Base-by-base conservation (phyloP, 2,888 invertebrate species). In the Cephus pulcher region DNA sequence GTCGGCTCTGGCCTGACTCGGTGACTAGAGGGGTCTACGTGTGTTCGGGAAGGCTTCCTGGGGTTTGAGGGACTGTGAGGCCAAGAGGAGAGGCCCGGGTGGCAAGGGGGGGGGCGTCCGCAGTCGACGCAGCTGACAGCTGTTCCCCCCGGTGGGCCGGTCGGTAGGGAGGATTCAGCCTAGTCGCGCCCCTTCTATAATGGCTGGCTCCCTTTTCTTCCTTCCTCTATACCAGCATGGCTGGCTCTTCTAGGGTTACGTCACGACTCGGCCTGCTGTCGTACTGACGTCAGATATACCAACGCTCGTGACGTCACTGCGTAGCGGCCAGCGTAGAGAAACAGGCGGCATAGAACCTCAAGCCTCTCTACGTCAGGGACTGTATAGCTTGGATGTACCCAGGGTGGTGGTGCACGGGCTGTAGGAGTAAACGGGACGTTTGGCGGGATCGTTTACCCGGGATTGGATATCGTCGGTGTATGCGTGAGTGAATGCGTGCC, bases 141-240 rank as follows among this genome's bases (percentile, higher is more conserved):
- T 91, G 91, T 91, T 91, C 89, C 90, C 90, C 88, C 89, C 89
- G 90, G 91, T 90, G 90, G 91, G 91, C 90, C 90, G 91, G 89
- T 88, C 89, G 90, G 91, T 87, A 89, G 90, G 91, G 91, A 91
- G 91, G 91, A 91, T 91, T 90, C 91, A 90, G 88, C 90, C 91
- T 91, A 91, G 91, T 91, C 91, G 91, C 91, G 91, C 91, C 91
- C 91, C 91, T 91, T 91, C 91, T 90, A 91, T 91, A 91, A 91
- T 91, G 91, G 91, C 92, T 91, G 56, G 56, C 56, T 56, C 56
- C 90, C 92, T 90, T 90, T 91, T 91, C 90, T 90, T 90, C 90
- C 90, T 89, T 91, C 89, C 91, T 90, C 90, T 89, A 88, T 88
- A 90, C 75, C 91, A 90, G 90, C 86, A 91, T 91, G 91, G 91